Evolutionary conservation across 2,888 invertebrate species (phyloP).

Genomic region (Ecliptopera silaceata): DNA sequence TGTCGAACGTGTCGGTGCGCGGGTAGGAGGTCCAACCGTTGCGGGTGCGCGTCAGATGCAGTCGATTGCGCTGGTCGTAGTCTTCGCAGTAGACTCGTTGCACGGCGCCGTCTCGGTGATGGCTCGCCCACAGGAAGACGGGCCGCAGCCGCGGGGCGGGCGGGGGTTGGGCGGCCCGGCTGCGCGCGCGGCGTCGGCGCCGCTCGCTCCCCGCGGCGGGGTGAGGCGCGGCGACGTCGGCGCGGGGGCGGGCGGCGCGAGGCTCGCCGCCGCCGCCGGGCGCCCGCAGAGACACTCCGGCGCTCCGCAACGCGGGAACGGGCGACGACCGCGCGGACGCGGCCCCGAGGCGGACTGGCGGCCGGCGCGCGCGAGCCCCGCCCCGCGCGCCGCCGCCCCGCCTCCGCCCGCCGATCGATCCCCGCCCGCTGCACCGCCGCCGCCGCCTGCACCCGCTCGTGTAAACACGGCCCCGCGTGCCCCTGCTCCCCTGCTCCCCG

Average conservation of each 20-base stretch:
- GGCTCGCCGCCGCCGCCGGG: constrained; percentile 80
- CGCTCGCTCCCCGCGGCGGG: constrained; percentile 66
- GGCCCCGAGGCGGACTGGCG: constrained; percentile 77
- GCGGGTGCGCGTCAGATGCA: constrained; percentile 91
- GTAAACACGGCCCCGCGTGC: constrained; percentile 83
- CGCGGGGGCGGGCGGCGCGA: constrained; percentile 80
- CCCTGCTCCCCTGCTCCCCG: constrained; percentile 45
- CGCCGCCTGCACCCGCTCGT: constrained; percentile 63
- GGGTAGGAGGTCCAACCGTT: constrained; percentile 93
- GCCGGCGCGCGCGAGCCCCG: constrained; percentile 60
- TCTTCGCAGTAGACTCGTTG: constrained; percentile 94
- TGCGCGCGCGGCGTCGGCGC: constrained; percentile 64
- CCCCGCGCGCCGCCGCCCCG: constrained; percentile 54
- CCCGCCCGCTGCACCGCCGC: constrained; percentile 82
- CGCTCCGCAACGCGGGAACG: constrained; percentile 70
- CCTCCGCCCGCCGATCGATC: constrained; percentile 68
- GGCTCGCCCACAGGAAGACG: constrained; percentile 93
- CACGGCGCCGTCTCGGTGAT: constrained; percentile 89
- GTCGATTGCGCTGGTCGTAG: constrained; percentile 93
- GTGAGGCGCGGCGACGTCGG: constrained; percentile 69
- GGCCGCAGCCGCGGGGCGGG: constrained; percentile 87
- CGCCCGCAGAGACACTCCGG: constrained; percentile 77
- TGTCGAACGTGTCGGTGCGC: constrained; percentile 86
- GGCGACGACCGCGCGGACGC: constrained; percentile 80
- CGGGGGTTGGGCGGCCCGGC: constrained; percentile 59